A percentile compares a stretch with the other conserved stretches of the same genome.
Conservation (phyloP, 2,888 invertebrate species). For the Meandrusa payeni region DNA sequence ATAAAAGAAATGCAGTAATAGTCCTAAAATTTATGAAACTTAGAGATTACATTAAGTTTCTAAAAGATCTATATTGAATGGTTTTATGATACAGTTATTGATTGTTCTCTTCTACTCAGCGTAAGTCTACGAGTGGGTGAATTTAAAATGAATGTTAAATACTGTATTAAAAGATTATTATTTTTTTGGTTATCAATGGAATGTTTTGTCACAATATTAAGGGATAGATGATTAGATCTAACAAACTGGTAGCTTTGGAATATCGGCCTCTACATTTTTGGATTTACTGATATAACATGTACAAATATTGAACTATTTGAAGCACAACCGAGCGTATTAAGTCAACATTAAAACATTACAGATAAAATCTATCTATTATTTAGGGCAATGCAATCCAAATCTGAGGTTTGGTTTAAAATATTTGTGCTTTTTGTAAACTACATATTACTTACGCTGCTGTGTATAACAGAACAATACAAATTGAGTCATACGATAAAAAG, state of each 20-base stretch:
- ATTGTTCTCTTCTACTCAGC: constrained; percentile 25
- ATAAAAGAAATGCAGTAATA: constrained; percentile 64
- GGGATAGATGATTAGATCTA: constrained; percentile 14
- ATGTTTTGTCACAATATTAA: constrained; percentile 12
- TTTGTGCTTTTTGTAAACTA: constrained; percentile 14
- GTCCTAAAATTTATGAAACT: constrained; percentile 30
- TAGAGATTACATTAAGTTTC: constrained; percentile 20
- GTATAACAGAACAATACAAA: constrained; percentile 25
- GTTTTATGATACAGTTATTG: constrained; percentile 14
- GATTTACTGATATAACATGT: constrained; percentile 25
- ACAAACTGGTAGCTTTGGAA: constrained; percentile 23
- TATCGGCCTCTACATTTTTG: constrained; percentile 4
- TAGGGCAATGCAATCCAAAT: constrained; percentile 28
- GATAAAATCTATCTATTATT: constrained; percentile 25
- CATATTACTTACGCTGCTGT: constrained; percentile 14
- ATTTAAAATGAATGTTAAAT: constrained; percentile 6
- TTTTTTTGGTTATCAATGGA: constrained; percentile 12
- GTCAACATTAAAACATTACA: constrained; percentile 25
- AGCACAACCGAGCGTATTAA: constrained; percentile 37
- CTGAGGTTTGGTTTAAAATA: neutral
- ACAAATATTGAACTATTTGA: constrained; percentile 26
- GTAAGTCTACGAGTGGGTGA: constrained; percentile 6
- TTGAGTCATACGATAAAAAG: constrained; percentile 24
- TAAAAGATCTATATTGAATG: constrained; percentile 20
- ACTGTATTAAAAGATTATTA: constrained; percentile 3